These are phyloP conservation scores for Etia nguti DNA, from an alignment of 2,113 vertebrate species.

Conservation along the genomic window DNA sequence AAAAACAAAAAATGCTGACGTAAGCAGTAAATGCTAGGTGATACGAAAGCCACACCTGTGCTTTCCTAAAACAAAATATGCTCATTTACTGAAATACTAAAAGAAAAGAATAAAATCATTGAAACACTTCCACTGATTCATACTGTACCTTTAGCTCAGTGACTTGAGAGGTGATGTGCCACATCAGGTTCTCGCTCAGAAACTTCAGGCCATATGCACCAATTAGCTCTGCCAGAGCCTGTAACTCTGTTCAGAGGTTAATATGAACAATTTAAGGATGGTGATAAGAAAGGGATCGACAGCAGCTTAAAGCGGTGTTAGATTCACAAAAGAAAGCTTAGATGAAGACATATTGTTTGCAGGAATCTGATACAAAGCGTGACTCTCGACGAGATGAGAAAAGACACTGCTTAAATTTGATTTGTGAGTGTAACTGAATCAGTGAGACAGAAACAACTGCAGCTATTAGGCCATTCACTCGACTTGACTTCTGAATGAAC, in stretches of 20 bases:
- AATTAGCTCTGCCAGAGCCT: slow-evolving; percentile 84
- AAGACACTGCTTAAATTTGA: neutral
- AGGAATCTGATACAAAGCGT: neutral
- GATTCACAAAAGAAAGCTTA: neutral
- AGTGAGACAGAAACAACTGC: neutral
- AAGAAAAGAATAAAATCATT: accelerated
- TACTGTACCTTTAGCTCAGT: slow-evolving; percentile 85
- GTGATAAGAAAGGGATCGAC: neutral
- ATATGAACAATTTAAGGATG: neutral
- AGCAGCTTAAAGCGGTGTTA: neutral
- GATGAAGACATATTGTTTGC: neutral
- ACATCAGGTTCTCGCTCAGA: slow-evolving; percentile 92
- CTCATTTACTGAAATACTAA: neutral
- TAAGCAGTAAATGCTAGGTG: neutral
- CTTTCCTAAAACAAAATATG: neutral
- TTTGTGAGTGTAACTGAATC: neutral
- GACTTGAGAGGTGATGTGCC: slow-evolving; percentile 96
- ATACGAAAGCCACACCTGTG: neutral
- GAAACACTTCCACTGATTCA: neutral
- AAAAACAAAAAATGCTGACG: neutral
- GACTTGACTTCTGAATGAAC: neutral
- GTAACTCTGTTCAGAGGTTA: slow-evolving; percentile 75
- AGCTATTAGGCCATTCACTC: neutral
- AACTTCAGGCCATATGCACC: slow-evolving; percentile 94
- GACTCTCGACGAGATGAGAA: neutral